A percentile compares a stretch with the other conserved stretches of the same genome.
These are phyloP conservation scores for Dicrurus megarhynchus DNA, from an alignment of 2,113 vertebrate genomes.

Conservation along the genomic window DNA sequence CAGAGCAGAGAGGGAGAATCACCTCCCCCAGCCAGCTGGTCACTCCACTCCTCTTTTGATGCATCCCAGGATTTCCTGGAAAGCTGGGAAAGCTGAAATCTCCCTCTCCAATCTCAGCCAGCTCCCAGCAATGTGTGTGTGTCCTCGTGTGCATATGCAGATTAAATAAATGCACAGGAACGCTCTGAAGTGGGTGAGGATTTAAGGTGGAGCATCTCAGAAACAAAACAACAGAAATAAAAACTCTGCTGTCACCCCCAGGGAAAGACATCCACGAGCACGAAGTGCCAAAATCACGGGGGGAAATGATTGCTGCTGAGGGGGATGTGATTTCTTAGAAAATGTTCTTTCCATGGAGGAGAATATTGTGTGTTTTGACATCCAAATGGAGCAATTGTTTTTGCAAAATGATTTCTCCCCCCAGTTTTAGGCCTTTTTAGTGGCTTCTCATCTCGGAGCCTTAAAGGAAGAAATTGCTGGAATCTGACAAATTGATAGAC, in stretches of 20 bases:
- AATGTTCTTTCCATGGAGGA: background rate
- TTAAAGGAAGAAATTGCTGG: background rate
- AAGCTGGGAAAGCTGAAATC: background rate
- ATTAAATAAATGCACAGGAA: background rate
- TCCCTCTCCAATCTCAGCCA: background rate
- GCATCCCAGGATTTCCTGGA: background rate
- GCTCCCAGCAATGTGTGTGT: background rate
- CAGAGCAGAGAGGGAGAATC: no score
- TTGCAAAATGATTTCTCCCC: constrained; percentile 7
- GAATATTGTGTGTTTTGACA: constrained; percentile 65
- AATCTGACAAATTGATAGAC: constrained; percentile 48
- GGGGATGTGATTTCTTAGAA: background rate
- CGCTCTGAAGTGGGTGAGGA: accelerated
- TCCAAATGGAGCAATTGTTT: constrained; percentile 49
- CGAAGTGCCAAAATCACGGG: background rate
- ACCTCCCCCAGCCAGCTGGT: no score
- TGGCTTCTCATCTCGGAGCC: background rate
- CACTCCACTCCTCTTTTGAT: no score
- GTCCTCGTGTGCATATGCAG: accelerated
- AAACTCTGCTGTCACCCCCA: background rate
- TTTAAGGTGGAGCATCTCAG: background rate
- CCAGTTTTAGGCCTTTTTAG: constrained; percentile 41
- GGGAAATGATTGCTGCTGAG: background rate
- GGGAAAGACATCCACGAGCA: background rate
- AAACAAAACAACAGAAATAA: background rate